Conservation (phyloP, 2,113 vertebrate genomes). For the Origma solitaria region DNA sequence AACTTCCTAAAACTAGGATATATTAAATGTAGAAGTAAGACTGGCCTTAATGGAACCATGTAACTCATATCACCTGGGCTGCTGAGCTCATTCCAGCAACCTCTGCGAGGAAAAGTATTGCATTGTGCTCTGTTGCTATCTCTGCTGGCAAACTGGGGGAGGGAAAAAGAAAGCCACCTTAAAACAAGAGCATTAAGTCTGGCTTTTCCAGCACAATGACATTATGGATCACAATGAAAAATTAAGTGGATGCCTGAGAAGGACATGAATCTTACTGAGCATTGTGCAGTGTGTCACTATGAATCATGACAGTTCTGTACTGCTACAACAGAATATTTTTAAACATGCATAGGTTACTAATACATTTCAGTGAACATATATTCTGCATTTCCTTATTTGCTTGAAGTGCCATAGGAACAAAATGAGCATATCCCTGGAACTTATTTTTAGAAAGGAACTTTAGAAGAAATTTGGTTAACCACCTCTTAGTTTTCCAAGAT, state of each 20-base stretch:
- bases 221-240: slow-evolving; percentile 19
- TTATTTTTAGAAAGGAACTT: not conserved
- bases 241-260: not conserved
- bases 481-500: not conserved
- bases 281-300: slow-evolving; percentile 5
- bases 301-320: slow-evolving; percentile 5
- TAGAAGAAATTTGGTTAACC: not conserved
- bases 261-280: not conserved
- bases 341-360: not conserved
- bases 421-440: not conserved
- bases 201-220: not conserved
- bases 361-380: not conserved
- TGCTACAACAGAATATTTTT: not conserved
- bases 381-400: not conserved
- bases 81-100: not conserved
- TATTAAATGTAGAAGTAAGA: not conserved
- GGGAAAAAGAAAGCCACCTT: not conserved
- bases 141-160: not conserved
- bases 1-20: too few species aligned
- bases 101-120: not conserved
- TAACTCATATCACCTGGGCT: not conserved
- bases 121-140: not conserved
- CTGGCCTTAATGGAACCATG: not conserved
- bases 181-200: not conserved
- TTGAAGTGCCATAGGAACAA: not conserved